phyloP scores from a whole-genome alignment of 1,140 invertebrate genomes.

The Aethina tumida region DNA sequence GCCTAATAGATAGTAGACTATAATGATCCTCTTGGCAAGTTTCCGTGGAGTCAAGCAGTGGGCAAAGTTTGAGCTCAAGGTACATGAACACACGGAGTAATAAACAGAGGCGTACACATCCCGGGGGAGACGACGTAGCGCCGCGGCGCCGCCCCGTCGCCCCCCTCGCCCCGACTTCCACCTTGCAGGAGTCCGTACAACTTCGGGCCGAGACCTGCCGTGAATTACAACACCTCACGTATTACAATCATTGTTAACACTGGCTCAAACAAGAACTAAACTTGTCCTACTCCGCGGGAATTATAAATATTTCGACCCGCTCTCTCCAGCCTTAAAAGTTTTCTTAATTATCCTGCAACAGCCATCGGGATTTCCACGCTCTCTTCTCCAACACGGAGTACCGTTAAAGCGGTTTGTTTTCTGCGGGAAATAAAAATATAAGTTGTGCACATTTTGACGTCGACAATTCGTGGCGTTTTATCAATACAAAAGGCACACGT shows the following conservation, averaged over 20 bases:
- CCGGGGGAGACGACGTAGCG: too few relatives aligned
- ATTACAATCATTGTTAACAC: slow-evolving; percentile 12
- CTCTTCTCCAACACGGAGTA: not conserved
- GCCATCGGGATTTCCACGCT: not conserved
- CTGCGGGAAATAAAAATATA: slow-evolving; percentile 2
- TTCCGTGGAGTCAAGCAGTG: too few relatives aligned
- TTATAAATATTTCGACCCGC: slow-evolving; percentile 11
- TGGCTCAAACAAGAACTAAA: slow-evolving; percentile 11
- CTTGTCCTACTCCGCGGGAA: slow-evolving; percentile 4
- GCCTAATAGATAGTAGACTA: too few relatives aligned
- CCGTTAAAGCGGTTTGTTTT: not conserved
- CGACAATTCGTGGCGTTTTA: slow-evolving; percentile 13
- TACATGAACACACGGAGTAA: too few relatives aligned
- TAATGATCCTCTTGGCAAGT: too few relatives aligned
- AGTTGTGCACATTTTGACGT: slow-evolving; percentile 9
- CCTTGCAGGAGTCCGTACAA: too few relatives aligned
- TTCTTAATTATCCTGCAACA: not conserved
- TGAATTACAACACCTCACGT: slow-evolving; percentile 8
- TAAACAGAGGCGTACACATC: too few relatives aligned
- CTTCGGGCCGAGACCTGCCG: slow-evolving; percentile 1
- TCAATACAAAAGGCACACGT: slow-evolving; percentile 13
- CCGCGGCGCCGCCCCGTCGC: too few relatives aligned
- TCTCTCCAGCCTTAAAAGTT: not conserved
- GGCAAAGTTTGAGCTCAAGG: too few relatives aligned
- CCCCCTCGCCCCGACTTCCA: too few relatives aligned